These are phyloP conservation scores for Araneus ventricosus DNA, from an alignment of 1,140 invertebrate species.

Conservation along the genomic window DNA sequence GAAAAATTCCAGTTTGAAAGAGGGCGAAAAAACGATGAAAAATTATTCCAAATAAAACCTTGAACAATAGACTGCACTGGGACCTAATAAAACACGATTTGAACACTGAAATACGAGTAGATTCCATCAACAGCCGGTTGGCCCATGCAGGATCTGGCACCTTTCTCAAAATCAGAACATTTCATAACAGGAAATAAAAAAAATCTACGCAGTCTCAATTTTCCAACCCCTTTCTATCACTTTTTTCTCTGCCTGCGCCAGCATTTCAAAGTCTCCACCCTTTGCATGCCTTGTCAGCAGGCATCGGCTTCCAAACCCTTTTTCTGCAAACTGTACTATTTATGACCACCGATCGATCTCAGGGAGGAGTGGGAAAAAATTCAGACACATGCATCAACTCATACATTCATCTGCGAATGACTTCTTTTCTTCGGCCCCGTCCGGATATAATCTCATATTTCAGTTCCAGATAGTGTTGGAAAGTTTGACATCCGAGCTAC, in stretches of 20 bases:
- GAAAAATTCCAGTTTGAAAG: too few species aligned
- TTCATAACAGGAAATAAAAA: neutral
- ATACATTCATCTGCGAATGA: conserved; percentile 32
- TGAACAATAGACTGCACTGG: too few species aligned
- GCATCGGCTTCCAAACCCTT: neutral
- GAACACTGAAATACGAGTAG: too few species aligned
- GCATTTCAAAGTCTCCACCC: neutral
- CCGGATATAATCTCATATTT: conserved; percentile 17
- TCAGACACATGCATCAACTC: neutral
- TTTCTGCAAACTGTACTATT: conserved; percentile 13
- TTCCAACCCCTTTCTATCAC: neutral
- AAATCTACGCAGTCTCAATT: neutral
- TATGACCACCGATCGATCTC: conserved; percentile 10
- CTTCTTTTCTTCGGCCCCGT: neutral
- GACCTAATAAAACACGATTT: too few species aligned
- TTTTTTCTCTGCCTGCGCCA: neutral
- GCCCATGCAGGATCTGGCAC: too few species aligned
- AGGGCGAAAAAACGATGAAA: too few species aligned
- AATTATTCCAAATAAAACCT: too few species aligned
- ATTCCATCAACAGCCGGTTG: too few species aligned
- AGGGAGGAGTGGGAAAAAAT: neutral
- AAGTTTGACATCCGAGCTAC: neutral
- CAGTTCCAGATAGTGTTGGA: neutral
- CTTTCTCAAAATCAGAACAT: too few species aligned
- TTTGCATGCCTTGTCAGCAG: conserved; percentile 18